These are phyloP conservation scores for Drosophila persimilis DNA, from an alignment of 1,140 invertebrate species.

Conservation along the genomic window DNA sequence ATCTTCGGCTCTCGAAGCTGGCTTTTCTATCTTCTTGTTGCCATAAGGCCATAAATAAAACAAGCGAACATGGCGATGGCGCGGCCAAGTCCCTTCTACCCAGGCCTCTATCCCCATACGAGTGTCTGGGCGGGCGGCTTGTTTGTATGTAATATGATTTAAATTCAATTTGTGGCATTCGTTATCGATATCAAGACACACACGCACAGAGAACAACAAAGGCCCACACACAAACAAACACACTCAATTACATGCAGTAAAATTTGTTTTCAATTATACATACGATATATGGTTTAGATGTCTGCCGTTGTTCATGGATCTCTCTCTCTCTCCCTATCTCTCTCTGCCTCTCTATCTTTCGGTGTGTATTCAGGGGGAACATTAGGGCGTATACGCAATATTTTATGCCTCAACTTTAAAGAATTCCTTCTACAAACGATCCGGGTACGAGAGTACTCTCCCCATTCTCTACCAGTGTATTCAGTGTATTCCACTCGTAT, in stretches of 20 bases:
- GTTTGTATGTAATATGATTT: conserved; percentile 72
- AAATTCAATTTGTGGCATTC: conserved; percentile 80
- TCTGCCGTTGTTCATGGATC: conserved; percentile 14
- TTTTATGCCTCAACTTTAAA: conserved; percentile 67
- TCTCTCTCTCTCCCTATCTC: background rate
- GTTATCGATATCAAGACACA: conserved; percentile 77
- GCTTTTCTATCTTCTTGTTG: conserved; percentile 13
- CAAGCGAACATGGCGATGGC: conserved; percentile 57
- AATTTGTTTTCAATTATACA: conserved; percentile 79
- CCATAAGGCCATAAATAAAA: conserved; percentile 67
- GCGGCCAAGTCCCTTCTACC: conserved; percentile 26
- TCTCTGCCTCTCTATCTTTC: background rate
- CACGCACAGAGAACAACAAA: conserved; percentile 1
- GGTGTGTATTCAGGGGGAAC: conserved; percentile 15
- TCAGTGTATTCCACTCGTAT: conserved; percentile 24
- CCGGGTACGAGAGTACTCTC: no score
- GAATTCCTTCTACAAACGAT: conserved; percentile 17
- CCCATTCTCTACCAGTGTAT: conserved; percentile 12
- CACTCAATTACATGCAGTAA: conserved; percentile 73
- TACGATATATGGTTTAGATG: conserved; percentile 57
- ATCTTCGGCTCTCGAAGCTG: no score
- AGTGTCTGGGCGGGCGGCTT: conserved; percentile 17
- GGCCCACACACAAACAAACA: conserved; percentile 33
- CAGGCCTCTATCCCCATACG: conserved; percentile 13
- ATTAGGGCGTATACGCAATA: conserved; percentile 70